Percentiles rank a stretch among this genome's conserved stretches.
These are phyloP conservation scores for Taxidea taxus DNA, from an alignment of 2,113 vertebrate species.

Conservation along the genomic window DNA sequence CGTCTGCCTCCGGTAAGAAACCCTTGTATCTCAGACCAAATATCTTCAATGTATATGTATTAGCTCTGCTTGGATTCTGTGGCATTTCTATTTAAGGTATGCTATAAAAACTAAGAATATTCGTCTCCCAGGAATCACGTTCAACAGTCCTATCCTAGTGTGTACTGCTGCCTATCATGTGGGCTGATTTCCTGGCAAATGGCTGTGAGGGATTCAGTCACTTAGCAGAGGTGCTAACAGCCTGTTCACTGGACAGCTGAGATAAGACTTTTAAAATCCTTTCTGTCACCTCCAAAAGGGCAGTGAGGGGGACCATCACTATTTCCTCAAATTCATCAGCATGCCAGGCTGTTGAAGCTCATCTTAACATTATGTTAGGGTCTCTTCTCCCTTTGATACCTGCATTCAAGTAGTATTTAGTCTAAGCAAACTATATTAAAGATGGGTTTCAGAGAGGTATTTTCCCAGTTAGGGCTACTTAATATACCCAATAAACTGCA, in stretches of 20 bases:
- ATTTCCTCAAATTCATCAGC: conserved; percentile 37
- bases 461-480: neutral
- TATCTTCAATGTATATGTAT: neutral
- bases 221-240: neutral
- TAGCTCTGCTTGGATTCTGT: conserved; percentile 30
- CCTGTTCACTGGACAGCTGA: neutral
- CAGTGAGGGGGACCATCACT: neutral
- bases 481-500: neutral
- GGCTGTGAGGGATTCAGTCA: neutral
- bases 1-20: conserved; percentile 90
- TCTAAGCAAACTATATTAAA: conserved; percentile 23
- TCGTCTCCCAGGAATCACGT: neutral
- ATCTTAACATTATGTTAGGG: conserved; percentile 1
- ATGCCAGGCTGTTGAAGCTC: neutral
- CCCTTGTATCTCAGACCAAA: neutral
- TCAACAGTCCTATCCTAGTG: neutral
- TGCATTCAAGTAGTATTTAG: conserved; percentile 1
- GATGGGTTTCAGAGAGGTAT: conserved; percentile 2
- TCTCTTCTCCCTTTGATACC: neutral
- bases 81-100: conserved; percentile 43
- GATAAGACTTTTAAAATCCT: conserved; percentile 50
- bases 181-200: conserved; percentile 25
- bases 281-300: conserved; percentile 16
- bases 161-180: neutral
- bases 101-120: conserved; percentile 45